A percentile compares a stretch with the other conserved stretches of the same genome.
These are phyloP conservation scores for Edolisoma coerulescens DNA, from an alignment of 2,113 vertebrate genomes.

Conservation along the genomic window DNA sequence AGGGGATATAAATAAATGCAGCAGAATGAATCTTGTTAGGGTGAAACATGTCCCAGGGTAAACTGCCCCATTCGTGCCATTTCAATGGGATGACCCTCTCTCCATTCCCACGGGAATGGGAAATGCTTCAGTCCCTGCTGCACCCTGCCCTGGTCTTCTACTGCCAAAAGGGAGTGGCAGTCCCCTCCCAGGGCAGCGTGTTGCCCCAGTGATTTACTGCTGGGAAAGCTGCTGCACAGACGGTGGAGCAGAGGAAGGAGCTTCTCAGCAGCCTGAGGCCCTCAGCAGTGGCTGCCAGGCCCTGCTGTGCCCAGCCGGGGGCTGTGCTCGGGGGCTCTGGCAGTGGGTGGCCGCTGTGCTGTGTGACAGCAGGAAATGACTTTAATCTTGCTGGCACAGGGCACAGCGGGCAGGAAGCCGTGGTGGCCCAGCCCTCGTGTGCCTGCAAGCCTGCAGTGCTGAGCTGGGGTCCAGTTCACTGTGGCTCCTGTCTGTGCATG, in stretches of 20 bases:
- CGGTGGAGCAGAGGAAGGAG: background rate
- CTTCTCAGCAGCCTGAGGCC: background rate
- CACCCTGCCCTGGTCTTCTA: background rate
- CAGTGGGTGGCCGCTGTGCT: rapidly evolving
- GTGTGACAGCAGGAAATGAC: background rate
- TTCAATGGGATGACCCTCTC: background rate
- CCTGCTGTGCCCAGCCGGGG: background rate
- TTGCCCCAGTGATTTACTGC: background rate
- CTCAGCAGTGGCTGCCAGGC: background rate
- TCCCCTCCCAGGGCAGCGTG: too few relatives aligned
- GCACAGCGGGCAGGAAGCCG: background rate
- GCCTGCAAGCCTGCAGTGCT: rapidly evolving
- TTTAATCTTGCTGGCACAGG: background rate
- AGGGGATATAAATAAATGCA: background rate
- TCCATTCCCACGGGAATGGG: background rate
- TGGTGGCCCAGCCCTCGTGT: background rate
- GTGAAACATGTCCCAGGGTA: background rate
- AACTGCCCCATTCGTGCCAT: background rate
- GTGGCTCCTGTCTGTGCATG: background rate
- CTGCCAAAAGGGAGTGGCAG: background rate
- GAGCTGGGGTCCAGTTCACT: rapidly evolving
- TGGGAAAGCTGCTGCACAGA: background rate
- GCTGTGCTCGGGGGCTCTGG: rapidly evolving
- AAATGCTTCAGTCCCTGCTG: background rate
- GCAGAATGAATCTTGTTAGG: background rate